phyloP scores from a whole-genome alignment of 2,113 vertebrate genomes.

The Hoplias malabaricus region DNA sequence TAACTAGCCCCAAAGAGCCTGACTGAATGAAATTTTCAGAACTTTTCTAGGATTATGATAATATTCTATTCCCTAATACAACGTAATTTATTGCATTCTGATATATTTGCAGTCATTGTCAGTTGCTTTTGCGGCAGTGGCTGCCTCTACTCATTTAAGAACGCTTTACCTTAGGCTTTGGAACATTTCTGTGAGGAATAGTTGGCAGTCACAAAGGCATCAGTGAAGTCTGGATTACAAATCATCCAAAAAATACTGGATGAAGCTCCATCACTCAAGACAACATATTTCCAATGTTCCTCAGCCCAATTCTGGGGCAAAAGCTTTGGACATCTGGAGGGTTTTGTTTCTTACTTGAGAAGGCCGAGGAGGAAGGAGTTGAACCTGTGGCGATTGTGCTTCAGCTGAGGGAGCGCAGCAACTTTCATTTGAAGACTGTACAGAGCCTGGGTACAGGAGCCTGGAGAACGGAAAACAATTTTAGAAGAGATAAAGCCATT shows the following conservation, averaged over 20 bases:
- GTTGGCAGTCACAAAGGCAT: too few species aligned
- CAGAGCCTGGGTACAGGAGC: conserved; percentile 72
- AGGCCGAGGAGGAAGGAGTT: conserved; percentile 92
- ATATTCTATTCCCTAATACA: neutral
- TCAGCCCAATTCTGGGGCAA: too few species aligned
- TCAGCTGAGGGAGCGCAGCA: conserved; percentile 80
- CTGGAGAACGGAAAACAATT: conserved; percentile 62
- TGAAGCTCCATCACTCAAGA: too few species aligned
- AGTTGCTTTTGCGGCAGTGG: too few species aligned
- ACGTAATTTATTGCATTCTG: too few species aligned
- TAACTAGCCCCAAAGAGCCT: neutral
- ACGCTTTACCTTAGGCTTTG: too few species aligned
- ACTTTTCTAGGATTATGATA: neutral
- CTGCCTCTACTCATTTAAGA: too few species aligned
- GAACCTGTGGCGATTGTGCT: conserved; percentile 83
- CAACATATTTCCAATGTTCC: too few species aligned
- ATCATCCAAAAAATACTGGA: too few species aligned
- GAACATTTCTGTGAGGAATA: too few species aligned
- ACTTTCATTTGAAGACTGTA: conserved; percentile 81
- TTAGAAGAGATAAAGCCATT: conserved; percentile 33
- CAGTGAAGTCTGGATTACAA: too few species aligned
- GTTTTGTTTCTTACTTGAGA: conserved; percentile 82
- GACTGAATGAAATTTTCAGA: neutral
- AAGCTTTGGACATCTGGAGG: neutral
- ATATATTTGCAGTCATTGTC: too few species aligned